Base-by-base conservation (phyloP, 2,888 invertebrate genomes). In the Hypomecis punctinalis region DNA sequence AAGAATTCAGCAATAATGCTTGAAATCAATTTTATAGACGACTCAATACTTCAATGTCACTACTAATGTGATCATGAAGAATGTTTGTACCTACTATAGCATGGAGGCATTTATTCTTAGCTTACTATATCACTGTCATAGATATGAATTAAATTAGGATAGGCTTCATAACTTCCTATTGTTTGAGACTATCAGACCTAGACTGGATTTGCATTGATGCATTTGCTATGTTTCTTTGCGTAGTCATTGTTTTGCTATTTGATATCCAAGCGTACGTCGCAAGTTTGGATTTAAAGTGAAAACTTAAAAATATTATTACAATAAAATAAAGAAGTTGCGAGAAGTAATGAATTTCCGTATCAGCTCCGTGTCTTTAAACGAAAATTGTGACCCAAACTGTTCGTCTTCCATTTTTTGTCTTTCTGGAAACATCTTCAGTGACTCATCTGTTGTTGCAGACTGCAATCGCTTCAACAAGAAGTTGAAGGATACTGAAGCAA, bases 381-480 rank as follows among this genome's bases (percentile, higher is more conserved):
- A 43, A 33, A 10, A 6, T n/a, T 55, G 42, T 45, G 40, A 40
- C 5, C n/a, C 10, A 45, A 46, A 6, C 10, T 60, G 37, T 36
- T n/a, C 43, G 6, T 6, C 40, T 40, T 59, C 35, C 8, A 10
- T 51, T 9, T 37, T 51, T n/a, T 55, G 13, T 13, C 13, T 11
- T 23, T 39, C 43, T 39, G 11, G 39, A 49, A 40, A 4, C 23
- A 10, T 51, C 8, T 61, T 56, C 37, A 8, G 36, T 66, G 68
- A 70, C 67, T 10, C 53, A 66, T n/a, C 60, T 69, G 65, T 62
- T 65, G 42, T 83, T 89, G 35, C 83, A 98, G 98, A 99, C 91
- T 96, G 97, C 85, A 99, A 99, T 93, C 97, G 98, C 83, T 99
- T 99, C 94, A 98, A 98, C 88, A 99, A 99, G 93, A 98, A 97